A percentile compares a stretch with the other conserved stretches of the same genome.
phyloP scores from a whole-genome alignment of 1,140 invertebrate genomes.

The Cheumatopsyche charites region DNA sequence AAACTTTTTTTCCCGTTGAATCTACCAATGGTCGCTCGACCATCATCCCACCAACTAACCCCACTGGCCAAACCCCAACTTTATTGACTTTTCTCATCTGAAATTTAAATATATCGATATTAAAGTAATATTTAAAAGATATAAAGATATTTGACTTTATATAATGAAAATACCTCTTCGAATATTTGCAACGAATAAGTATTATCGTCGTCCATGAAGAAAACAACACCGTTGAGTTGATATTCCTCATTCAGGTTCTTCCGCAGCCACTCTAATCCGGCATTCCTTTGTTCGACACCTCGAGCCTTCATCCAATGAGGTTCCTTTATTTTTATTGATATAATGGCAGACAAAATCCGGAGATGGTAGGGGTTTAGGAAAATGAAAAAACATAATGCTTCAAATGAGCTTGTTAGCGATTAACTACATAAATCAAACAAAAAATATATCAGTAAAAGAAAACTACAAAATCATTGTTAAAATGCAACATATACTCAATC shows the following conservation, averaged over 20 bases:
- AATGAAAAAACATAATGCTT: slow-evolving; percentile 42
- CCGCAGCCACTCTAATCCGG: slow-evolving; percentile 86
- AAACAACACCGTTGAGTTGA: slow-evolving; percentile 80
- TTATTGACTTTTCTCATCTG: slow-evolving; percentile 81
- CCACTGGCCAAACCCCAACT: slow-evolving; percentile 98
- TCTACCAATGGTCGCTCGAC: slow-evolving; percentile 83
- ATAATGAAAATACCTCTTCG: slow-evolving; percentile 71
- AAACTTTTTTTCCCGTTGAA: slow-evolving; percentile 71
- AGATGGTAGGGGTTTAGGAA: slow-evolving; percentile 35
- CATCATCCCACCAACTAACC: slow-evolving; percentile 88
- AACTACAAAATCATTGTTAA: slow-evolving; percentile 1
- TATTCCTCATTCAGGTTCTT: slow-evolving; percentile 67
- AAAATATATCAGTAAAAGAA: slow-evolving; percentile 4
- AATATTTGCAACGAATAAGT: slow-evolving; percentile 90
- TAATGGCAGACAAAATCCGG: slow-evolving; percentile 36
- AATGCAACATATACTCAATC: background rate
- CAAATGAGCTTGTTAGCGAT: slow-evolving; percentile 30
- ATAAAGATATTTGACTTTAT: background rate
- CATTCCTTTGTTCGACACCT: slow-evolving; percentile 94
- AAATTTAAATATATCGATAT: slow-evolving; percentile 39
- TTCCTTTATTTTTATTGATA: slow-evolving; percentile 60
- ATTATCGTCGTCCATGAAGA: slow-evolving; percentile 99
- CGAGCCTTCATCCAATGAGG: slow-evolving; percentile 90
- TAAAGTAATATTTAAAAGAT: background rate
- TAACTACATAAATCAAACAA: slow-evolving; percentile 28